A percentile compares a stretch with the other conserved stretches of the same genome.
Evolutionary conservation across 1,140 invertebrate species (phyloP).

Genomic region (Drosophila watanabei): DNA sequence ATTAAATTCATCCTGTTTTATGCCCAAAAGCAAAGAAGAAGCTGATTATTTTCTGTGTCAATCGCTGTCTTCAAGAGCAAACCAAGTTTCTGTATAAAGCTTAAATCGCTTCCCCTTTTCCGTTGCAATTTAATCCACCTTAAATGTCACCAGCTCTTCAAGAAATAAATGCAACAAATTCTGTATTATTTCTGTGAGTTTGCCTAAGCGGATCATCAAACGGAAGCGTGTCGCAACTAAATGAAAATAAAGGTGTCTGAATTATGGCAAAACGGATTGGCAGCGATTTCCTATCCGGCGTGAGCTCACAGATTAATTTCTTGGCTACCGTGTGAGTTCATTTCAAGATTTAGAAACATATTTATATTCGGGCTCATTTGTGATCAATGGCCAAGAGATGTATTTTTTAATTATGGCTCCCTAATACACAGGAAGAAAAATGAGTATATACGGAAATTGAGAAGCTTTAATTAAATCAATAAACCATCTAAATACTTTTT

Average conservation of each 20-base stretch:
- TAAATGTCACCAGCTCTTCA: constrained; percentile 35
- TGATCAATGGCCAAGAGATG: constrained; percentile 41
- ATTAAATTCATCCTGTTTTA: constrained; percentile 63
- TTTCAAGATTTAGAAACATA: constrained; percentile 61
- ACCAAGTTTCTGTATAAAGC: constrained; percentile 13
- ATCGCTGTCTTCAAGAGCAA: constrained; percentile 59
- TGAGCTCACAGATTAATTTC: constrained; percentile 57
- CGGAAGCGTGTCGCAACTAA: constrained; percentile 63
- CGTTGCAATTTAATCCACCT: constrained; percentile 18
- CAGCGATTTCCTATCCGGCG: constrained; percentile 59
- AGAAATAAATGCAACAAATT: constrained; percentile 29
- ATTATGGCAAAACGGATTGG: constrained; percentile 62
- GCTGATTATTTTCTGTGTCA: constrained; percentile 61
- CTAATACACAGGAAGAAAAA: constrained; percentile 66
- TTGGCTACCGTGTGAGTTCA: constrained; percentile 72
- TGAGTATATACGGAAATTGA: constrained; percentile 71
- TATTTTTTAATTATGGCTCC: constrained; percentile 63
- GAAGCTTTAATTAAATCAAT: constrained; percentile 78
- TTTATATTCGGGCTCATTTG: constrained; percentile 33
- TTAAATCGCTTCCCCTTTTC: constrained; percentile 48
- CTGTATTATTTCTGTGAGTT: constrained; percentile 18
- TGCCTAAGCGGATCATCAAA: constrained; percentile 64
- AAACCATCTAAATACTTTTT: constrained; percentile 68
- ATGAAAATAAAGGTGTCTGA: constrained; percentile 59
- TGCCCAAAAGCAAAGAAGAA: constrained; percentile 30